phyloP scores from a whole-genome alignment of 2,113 vertebrate genomes.

The Rhizomys pruinosus region DNA sequence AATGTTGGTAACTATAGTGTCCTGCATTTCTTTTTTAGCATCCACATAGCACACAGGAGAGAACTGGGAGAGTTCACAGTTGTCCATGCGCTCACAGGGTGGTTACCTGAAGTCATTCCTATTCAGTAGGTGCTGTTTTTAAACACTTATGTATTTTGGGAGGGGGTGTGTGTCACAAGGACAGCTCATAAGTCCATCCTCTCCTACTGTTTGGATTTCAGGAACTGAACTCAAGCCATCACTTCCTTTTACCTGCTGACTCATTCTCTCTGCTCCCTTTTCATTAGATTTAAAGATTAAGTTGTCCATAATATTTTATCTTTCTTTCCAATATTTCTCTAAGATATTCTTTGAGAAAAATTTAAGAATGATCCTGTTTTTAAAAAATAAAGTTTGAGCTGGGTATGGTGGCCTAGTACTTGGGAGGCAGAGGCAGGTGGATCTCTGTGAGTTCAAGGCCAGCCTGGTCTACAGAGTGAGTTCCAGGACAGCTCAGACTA shows the following conservation, averaged over 20 bases:
- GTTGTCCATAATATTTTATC: neutral
- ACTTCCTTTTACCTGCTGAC: neutral
- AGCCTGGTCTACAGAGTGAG: too few species aligned
- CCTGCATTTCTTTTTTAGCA: constrained; percentile 72
- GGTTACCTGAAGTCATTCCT: constrained; percentile 92
- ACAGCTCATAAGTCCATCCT: too few species aligned
- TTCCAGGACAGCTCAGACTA: too few species aligned
- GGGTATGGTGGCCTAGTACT: too few species aligned
- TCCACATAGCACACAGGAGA: constrained; percentile 76
- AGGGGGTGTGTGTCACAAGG: too few species aligned
- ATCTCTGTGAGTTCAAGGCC: too few species aligned
- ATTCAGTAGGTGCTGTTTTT: constrained; percentile 86
- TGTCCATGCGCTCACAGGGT: constrained; percentile 93
- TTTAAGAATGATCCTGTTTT: constrained; percentile 2
- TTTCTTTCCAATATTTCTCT: constrained; percentile 35
- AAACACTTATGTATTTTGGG: neutral
- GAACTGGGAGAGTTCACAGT: constrained; percentile 93
- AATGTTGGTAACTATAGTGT: neutral
- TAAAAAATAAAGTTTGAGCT: too few species aligned
- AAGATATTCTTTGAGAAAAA: neutral
- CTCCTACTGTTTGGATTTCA: neutral
- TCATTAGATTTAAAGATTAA: constrained; percentile 85
- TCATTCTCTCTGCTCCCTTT: constrained; percentile 76
- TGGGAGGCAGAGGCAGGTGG: too few species aligned
- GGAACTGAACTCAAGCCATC: neutral